Percentiles rank a stretch among this genome's conserved stretches.
Conservation (phyloP, 2,113 vertebrate genomes). For the Sinosuthora webbiana region DNA sequence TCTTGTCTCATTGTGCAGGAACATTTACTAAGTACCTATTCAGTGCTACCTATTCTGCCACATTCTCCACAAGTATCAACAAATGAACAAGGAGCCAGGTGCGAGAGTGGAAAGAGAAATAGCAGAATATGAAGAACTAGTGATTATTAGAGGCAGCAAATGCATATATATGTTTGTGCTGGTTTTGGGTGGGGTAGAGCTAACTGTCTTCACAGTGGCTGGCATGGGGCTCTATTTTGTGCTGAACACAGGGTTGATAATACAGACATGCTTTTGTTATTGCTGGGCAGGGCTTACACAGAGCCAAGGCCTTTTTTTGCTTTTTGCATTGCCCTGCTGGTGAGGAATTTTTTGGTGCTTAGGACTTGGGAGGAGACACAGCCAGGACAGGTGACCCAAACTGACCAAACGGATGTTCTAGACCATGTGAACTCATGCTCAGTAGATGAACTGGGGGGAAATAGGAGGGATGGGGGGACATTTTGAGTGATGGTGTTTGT, state of each 20-base stretch:
- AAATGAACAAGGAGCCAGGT: background rate
- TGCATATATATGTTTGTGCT: accelerated
- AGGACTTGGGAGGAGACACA: background rate
- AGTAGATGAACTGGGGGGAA: background rate
- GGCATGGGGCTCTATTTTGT: background rate
- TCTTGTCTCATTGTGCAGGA: background rate
- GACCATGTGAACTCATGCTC: background rate
- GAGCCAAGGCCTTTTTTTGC: background rate
- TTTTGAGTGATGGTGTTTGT: background rate
- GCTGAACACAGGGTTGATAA: background rate
- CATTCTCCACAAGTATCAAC: background rate
- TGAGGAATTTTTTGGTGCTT: background rate
- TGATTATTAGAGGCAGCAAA: background rate
- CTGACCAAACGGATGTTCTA: background rate
- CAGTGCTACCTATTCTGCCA: background rate
- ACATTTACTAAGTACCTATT: background rate
- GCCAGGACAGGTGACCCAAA: background rate
- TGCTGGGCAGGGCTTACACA: background rate
- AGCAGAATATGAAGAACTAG: background rate
- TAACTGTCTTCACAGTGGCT: background rate
- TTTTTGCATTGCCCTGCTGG: background rate
- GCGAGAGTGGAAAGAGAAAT: background rate
- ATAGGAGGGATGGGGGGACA: background rate
- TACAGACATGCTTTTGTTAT: background rate
- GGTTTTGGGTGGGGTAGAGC: background rate